Base-by-base conservation (phyloP, 2,888 invertebrate species). In the Physocephala rufipes region DNA sequence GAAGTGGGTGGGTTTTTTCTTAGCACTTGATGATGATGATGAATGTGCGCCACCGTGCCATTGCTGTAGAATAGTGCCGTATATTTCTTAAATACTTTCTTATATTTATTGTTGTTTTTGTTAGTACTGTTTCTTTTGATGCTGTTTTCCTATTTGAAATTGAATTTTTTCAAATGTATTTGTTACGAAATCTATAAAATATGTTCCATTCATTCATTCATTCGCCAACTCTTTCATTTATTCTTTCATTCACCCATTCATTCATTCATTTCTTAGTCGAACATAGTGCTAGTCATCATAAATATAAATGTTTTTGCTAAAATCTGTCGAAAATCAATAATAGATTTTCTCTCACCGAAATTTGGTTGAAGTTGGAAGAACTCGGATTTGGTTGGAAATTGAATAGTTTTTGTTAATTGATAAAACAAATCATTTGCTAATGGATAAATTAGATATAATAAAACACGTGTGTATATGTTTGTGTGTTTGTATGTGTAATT, bases 371-470 rank as follows among this genome's bases (percentile, higher is more conserved):
- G n/a, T n/a, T n/a, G n/a, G n/a, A n/a, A n/a, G n/a, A n/a, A n/a
- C n/a, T n/a, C n/a, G n/a, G n/a, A n/a, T n/a, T n/a, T n/a, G n/a
- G n/a, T n/a, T n/a, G n/a, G n/a, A n/a, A n/a, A n/a, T n/a, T n/a
- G n/a, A n/a, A n/a, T n/a, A n/a, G n/a, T 13, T 21, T 55, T 55
- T 55, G 58, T 43, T 71, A 71, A 71, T 71, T 71, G 71, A 49
- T 67, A 59, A 71, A 67, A 71, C 71, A 71, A 71, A 71, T 71
- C 67, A 71, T 71, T 71, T 53, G 67, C 71, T 71, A 71, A 71
- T 67, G 71, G 61, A 70, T 58, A 28, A 59, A 26, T n/a, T 63
- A 59, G 68, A 68, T 61, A 67, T 47, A 15, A 21, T 49, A 36
- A 28, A 16, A 61, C 36, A 68, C 68, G 61, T 68, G 68, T 49